Conservation (phyloP, 2,888 invertebrate genomes). For the Lepidocyrtinus sp. region DNA sequence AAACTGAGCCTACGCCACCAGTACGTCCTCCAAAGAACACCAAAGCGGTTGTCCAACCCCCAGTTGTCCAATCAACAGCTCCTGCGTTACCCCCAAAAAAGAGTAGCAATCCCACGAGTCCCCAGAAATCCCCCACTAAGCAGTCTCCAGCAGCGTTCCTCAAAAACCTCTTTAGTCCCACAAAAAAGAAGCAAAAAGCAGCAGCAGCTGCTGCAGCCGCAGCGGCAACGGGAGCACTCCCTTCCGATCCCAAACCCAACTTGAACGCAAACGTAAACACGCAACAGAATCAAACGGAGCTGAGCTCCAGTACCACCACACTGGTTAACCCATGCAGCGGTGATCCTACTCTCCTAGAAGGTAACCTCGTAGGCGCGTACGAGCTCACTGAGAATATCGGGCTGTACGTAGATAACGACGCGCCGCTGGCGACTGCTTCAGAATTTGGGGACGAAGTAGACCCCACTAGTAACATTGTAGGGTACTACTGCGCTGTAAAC, state of each 20-base stretch:
- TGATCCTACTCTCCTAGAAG: slow-evolving; percentile 75
- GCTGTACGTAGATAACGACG: slow-evolving; percentile 84
- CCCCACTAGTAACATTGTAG: not conserved
- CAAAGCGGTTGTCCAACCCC: slow-evolving; percentile 74
- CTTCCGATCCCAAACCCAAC: slow-evolving; percentile 55
- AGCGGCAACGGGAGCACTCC: slow-evolving; percentile 5
- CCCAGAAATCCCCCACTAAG: slow-evolving; percentile 29
- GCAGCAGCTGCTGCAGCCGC: slow-evolving; percentile 23
- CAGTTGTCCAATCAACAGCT: slow-evolving; percentile 73
- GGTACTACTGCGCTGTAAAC: slow-evolving; percentile 37
- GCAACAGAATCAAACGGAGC: slow-evolving; percentile 7
- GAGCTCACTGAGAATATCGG: slow-evolving; percentile 85
- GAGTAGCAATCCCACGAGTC: slow-evolving; percentile 65
- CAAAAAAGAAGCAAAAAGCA: slow-evolving; percentile 73
- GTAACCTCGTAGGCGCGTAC: slow-evolving; percentile 71
- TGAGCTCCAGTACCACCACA: slow-evolving; percentile 34
- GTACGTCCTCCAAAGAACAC: slow-evolving; percentile 71
- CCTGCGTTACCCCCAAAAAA: slow-evolving; percentile 87
- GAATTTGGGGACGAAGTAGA: slow-evolving; percentile 81
- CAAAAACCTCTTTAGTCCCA: slow-evolving; percentile 74
- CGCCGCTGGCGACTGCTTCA: slow-evolving; percentile 88
- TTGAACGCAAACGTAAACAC: slow-evolving; percentile 66
- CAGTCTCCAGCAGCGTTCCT: slow-evolving; percentile 33
- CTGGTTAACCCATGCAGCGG: slow-evolving; percentile 77
- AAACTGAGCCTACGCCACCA: slow-evolving; percentile 60